Evolutionary conservation across 2,797 vertebrate genomes (phyloP).

Genomic region (Anisognathus igniventris): DNA sequence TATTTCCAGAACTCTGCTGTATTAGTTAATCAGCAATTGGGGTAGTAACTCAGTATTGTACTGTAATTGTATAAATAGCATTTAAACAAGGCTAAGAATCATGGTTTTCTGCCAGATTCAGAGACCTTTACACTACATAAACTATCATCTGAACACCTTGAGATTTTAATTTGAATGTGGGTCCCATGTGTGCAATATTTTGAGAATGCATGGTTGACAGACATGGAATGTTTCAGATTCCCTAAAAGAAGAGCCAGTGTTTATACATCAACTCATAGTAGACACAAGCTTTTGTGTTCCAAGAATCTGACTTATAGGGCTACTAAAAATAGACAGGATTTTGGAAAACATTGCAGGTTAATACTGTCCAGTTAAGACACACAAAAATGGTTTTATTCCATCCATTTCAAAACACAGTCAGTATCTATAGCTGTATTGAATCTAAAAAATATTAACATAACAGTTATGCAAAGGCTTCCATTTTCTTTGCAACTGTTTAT

Average conservation of each 20-base stretch:
- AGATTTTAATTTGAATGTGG: neutral
- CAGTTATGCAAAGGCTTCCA: neutral
- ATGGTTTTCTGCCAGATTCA: neutral
- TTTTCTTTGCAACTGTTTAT: neutral
- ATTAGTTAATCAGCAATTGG: neutral
- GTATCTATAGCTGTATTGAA: neutral
- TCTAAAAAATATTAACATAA: neutral
- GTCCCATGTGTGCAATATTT: neutral
- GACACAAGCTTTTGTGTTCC: neutral
- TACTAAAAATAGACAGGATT: neutral
- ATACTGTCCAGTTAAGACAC: neutral
- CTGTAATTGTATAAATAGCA: neutral
- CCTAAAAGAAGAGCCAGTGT: neutral
- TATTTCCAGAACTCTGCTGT: neutral
- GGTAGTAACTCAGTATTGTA: neutral
- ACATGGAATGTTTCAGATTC: neutral
- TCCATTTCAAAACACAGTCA: neutral
- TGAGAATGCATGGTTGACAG: neutral
- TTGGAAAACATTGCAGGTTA: neutral
- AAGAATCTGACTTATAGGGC: neutral
- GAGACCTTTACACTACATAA: neutral
- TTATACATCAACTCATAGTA: neutral
- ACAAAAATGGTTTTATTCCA: neutral
- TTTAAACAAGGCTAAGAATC: neutral
- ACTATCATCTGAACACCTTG: neutral